These are phyloP conservation scores for Echinarachnius parma DNA, from an alignment of 53 echinoderm and acorn worm species.

Conservation along the genomic window DNA sequence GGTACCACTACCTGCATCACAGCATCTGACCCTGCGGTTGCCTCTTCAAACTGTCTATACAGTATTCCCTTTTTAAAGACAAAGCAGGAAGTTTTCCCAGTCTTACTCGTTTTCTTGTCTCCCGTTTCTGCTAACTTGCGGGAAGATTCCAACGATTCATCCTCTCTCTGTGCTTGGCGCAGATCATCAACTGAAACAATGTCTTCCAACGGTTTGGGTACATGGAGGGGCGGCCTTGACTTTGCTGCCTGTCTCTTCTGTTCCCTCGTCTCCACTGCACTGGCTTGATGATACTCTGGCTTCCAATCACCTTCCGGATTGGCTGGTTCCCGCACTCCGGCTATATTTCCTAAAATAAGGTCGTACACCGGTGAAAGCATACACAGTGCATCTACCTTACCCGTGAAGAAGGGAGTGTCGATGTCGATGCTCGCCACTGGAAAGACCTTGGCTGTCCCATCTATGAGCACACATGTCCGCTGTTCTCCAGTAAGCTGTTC, in stretches of 20 bases:
- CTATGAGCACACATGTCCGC: not conserved
- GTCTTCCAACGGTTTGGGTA: constrained; percentile 15
- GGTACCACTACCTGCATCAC: constrained; percentile 27
- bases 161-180: constrained; percentile 13
- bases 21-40: constrained; percentile 17
- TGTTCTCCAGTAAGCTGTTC: constrained; percentile 4
- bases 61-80: constrained; percentile 2
- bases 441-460: not conserved
- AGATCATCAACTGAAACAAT: constrained; percentile 16
- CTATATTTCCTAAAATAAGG: not conserved
- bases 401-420: too few relatives aligned
- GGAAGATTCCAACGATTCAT: constrained; percentile 4
- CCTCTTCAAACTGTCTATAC: not conserved
- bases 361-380: not conserved
- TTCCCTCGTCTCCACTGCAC: constrained; percentile 17
- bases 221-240: not conserved
- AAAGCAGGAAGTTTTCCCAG: constrained; percentile 10
- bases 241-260: constrained; percentile 20
- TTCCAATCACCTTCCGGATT: too few relatives aligned
- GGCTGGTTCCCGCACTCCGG: not conserved
- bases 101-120: constrained; percentile 7
- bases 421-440: not conserved
- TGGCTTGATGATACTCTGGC: constrained; percentile 23
- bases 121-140: not conserved
- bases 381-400: constrained; percentile 1